phyloP scores from a whole-genome alignment of 2,888 invertebrate species.

The Brassicogethes aeneus region DNA sequence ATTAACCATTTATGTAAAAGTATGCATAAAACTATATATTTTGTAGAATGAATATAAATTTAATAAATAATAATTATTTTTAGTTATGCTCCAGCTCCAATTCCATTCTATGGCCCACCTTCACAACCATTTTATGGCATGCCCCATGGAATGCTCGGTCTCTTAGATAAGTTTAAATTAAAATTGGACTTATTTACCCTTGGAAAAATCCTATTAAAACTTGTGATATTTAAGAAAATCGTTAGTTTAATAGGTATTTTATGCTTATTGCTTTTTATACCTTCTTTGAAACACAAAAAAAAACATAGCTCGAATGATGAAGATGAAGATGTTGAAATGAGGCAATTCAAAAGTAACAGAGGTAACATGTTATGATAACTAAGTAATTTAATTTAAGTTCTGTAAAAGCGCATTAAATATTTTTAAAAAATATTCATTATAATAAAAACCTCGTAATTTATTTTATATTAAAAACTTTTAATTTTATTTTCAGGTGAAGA shows the following conservation, averaged over 20 bases:
- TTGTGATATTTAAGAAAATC: constrained; percentile 72
- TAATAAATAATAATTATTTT: too few species aligned
- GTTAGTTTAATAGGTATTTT: constrained; percentile 71
- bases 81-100: too few species aligned
- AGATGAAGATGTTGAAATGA: background rate
- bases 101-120: constrained; percentile 22
- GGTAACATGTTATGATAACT: too few species aligned
- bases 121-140: constrained; percentile 42
- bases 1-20: too few species aligned
- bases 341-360: constrained; percentile 1
- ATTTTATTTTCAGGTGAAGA: too few species aligned
- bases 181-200: constrained; percentile 64
- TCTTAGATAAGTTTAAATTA: constrained; percentile 58
- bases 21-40: too few species aligned
- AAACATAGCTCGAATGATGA: background rate
- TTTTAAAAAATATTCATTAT: too few species aligned
- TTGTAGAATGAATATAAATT: too few species aligned
- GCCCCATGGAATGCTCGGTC: constrained; percentile 50
- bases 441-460: too few species aligned
- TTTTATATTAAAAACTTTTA: too few species aligned
- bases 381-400: too few species aligned
- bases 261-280: constrained; percentile 66
- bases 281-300: constrained; percentile 37
- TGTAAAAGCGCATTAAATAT: too few species aligned
- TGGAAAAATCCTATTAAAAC: constrained; percentile 65